A percentile compares a stretch with the other conserved stretches of the same genome.
Evolutionary conservation across 2,888 invertebrate species (phyloP).

Genomic region (Andricus quercusramuli): DNA sequence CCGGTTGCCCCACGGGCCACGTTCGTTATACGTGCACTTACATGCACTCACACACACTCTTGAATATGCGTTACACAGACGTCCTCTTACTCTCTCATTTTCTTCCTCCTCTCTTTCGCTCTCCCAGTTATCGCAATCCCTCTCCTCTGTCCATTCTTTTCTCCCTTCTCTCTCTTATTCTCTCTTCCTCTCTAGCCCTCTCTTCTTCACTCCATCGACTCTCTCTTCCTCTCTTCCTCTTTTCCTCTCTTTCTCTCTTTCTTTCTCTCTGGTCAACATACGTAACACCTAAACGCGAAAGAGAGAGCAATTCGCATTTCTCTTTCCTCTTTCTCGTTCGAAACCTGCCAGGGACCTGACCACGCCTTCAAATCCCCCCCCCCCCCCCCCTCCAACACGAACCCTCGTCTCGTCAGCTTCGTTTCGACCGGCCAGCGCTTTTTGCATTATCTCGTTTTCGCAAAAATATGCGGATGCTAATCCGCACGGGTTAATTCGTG

Average conservation of each 20-base stretch:
- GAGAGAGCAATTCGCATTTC: constrained; percentile 50
- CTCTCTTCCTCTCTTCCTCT: no score
- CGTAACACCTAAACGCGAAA: constrained; percentile 32
- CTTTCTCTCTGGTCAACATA: constrained; percentile 30
- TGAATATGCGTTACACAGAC: constrained; percentile 44
- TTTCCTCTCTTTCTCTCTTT: constrained; percentile 42
- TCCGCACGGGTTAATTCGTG: constrained; percentile 64
- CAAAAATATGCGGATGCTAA: constrained; percentile 76
- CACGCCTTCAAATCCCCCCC: constrained; percentile 70
- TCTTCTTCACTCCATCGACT: constrained; percentile 46
- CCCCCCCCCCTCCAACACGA: constrained; percentile 61
- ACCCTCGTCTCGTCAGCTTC: constrained; percentile 58
- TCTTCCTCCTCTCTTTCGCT: constrained; percentile 48
- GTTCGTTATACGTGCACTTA: constrained; percentile 56
- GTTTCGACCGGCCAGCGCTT: constrained; percentile 65
- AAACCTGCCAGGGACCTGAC: constrained; percentile 72
- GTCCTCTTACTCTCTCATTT: constrained; percentile 40
- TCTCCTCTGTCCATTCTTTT: background rate
- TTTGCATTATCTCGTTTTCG: constrained; percentile 77
- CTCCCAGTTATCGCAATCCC: constrained; percentile 34
- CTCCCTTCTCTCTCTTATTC: constrained; percentile 54
- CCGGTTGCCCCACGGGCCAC: constrained; percentile 72
- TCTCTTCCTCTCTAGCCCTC: constrained; percentile 51
- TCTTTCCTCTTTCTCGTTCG: constrained; percentile 71
- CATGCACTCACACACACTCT: constrained; percentile 46